phyloP scores from a whole-genome alignment of 2,888 invertebrate genomes.

The Mythimna loreyi region DNA sequence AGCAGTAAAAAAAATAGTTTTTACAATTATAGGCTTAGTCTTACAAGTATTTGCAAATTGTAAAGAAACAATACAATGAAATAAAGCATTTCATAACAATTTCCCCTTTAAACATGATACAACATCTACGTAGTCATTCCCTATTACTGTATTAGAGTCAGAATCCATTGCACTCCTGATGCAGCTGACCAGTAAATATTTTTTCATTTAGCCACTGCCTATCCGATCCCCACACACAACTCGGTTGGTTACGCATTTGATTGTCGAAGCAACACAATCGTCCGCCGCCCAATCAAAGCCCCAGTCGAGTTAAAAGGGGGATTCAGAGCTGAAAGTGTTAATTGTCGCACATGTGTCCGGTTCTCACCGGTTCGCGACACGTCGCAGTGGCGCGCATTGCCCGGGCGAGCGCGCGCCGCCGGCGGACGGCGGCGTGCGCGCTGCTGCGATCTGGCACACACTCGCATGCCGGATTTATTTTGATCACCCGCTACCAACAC shows the following conservation, averaged over 20 bases:
- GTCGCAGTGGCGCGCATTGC: conserved; percentile 56
- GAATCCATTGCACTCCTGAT: background rate
- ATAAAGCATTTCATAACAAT: no score
- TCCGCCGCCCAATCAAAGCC: conserved; percentile 6
- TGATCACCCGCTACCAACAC: conserved; percentile 77
- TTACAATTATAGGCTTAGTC: background rate
- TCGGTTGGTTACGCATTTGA: background rate
- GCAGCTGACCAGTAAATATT: background rate
- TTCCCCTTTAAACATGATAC: background rate
- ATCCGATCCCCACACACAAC: background rate
- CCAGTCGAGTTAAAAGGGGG: conserved; percentile 19
- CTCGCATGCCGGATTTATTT: conserved; percentile 82
- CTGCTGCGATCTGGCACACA: conserved; percentile 75
- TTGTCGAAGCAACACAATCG: background rate
- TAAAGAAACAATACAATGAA: background rate
- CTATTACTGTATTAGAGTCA: background rate
- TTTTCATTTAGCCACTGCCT: background rate
- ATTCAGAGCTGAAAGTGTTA: conserved; percentile 51
- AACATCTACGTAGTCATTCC: background rate
- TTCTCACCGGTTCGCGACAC: conserved; percentile 43
- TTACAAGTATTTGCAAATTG: background rate
- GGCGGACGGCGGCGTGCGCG: conserved; percentile 38
- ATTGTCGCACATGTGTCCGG: conserved; percentile 53
- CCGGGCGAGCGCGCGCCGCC: conserved; percentile 60
- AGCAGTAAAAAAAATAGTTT: background rate